Evolutionary conservation across 53 echinoderm and acorn worm genomes (phyloP), one percentile per base, ranked within the genome.

Genomic region (Mesocentrotus franciscanus): DNA sequence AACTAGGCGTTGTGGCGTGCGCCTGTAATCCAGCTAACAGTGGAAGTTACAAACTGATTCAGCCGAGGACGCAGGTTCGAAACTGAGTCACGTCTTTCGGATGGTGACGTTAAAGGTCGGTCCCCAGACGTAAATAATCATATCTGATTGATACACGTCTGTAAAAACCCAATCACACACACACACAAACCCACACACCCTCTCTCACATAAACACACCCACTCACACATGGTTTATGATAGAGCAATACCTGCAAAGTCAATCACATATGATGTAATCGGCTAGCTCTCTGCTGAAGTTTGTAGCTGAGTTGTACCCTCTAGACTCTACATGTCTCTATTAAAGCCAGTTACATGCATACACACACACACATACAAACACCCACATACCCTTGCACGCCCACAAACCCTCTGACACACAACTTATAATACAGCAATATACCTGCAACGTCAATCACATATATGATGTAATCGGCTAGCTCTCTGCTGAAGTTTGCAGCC

Each of bases 391-490:
- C 39, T 39, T 39, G 39, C 39, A 39, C 39, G 39, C 39, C 39
- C 39, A 39, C n/a, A n/a, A n/a, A n/a, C n/a, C n/a, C n/a, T n/a
- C n/a, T n/a, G n/a, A n/a, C n/a, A n/a, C 39, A 39, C 39, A 39
- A 39, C 39, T 39, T 39, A 39, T 39, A 39, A 39, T 39, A 39
- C 60, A 13, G 60, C 60, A 60, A 60, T 60, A 60, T 39, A 97
- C 97, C 97, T 92, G 97, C 97, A 2, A 97, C 97, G 57, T 97
- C 97, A 8, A 97, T 97, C 42, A 97, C 97, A 91, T 97, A 97
- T 34, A 97, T 97, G 74, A 97, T 97, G 84, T 97, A 97, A 75
- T 97, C 97, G 0, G 97, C 97, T 18, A 96, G 95, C 81, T 97
- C 97, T 56, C 97, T 90, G 70, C 97, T 97, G 71, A 96, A 97